Evolutionary conservation across 2,113 vertebrate species (phyloP).

Genomic region (Morone saxatilis): DNA sequence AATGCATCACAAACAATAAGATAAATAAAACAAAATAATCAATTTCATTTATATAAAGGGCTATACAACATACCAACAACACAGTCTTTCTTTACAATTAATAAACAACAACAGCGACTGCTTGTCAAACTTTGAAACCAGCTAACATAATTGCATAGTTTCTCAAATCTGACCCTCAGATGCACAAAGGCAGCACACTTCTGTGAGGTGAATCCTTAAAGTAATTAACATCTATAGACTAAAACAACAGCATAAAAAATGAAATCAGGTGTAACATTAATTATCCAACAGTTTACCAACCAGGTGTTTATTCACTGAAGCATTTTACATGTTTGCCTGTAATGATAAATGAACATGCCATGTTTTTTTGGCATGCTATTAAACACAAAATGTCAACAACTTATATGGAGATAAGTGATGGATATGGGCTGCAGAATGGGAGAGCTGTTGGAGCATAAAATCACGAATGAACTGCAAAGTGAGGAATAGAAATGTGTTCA

Average conservation of each 20-base stretch:
- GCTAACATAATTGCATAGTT: constrained; percentile 23
- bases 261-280: constrained; percentile 55
- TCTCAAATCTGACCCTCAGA: constrained; percentile 18
- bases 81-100: background rate
- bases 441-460: background rate
- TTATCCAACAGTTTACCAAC: constrained; percentile 53
- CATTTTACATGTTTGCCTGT: constrained; percentile 25
- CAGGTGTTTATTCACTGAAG: constrained; percentile 62
- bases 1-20: background rate
- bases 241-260: constrained; percentile 65
- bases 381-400: constrained; percentile 33
- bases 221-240: constrained; percentile 64
- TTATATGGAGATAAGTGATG: constrained; percentile 21
- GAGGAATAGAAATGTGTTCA: background rate
- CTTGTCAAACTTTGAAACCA: constrained; percentile 12
- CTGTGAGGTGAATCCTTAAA: constrained; percentile 43
- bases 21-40: background rate
- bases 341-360: constrained; percentile 53
- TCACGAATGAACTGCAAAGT: background rate
- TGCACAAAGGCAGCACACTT: background rate
- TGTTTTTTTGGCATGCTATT: constrained; percentile 48
- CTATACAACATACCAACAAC: background rate
- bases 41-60: background rate
- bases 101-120: background rate
- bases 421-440: background rate